Percentiles rank a stretch among this genome's conserved stretches.
These are phyloP conservation scores for Synaphobranchus kaupii DNA, from an alignment of 2,797 vertebrate genomes.

Conservation along the genomic window DNA sequence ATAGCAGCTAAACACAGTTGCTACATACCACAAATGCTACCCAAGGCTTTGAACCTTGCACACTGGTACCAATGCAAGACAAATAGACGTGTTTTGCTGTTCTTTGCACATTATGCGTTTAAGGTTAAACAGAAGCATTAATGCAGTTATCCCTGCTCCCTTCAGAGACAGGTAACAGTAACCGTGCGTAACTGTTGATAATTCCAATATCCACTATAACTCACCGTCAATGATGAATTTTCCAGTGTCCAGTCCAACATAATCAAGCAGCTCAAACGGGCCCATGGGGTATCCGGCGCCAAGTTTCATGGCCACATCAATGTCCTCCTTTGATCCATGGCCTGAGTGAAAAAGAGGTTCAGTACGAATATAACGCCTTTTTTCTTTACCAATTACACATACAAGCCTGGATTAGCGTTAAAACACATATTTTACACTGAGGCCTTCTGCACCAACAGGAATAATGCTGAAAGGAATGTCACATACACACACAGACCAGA, in stretches of 20 bases:
- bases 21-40: not conserved
- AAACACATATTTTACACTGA: not conserved
- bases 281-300: slow-evolving; percentile 97
- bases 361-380: not conserved
- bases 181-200: not conserved
- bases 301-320: slow-evolving; percentile 94
- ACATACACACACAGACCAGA: not conserved
- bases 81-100: not conserved
- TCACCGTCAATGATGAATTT: slow-evolving; percentile 94
- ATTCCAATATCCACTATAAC: slow-evolving; percentile 23
- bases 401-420: not conserved
- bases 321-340: slow-evolving; percentile 95
- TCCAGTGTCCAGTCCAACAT: slow-evolving; percentile 89
- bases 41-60: not conserved
- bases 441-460: not conserved
- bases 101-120: not conserved
- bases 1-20: not conserved
- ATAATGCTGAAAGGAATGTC: not conserved
- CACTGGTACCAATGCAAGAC: not conserved
- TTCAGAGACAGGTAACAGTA: not conserved
- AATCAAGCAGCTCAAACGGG: slow-evolving; percentile 93
- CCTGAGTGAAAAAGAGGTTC: slow-evolving; percentile 68
- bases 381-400: not conserved
- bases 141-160: not conserved
- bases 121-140: not conserved